phyloP scores from a whole-genome alignment of 2,113 vertebrate species.

The Centropus unirufus region DNA sequence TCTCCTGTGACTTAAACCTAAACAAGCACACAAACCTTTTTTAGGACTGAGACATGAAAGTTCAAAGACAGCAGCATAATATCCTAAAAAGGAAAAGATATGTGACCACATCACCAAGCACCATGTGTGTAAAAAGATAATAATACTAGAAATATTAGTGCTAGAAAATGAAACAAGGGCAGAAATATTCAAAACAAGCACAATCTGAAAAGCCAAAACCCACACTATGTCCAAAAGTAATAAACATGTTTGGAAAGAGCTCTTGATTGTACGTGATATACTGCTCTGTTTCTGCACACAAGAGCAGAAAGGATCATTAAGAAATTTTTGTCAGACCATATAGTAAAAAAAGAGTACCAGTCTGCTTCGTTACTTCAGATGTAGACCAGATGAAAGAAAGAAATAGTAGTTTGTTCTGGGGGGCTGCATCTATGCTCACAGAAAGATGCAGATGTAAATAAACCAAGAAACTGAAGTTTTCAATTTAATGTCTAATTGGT shows the following conservation, averaged over 20 bases:
- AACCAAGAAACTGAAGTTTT: background rate
- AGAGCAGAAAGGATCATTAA: background rate
- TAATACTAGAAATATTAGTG: background rate
- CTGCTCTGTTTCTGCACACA: background rate
- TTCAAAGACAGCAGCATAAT: background rate
- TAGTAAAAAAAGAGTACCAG: background rate
- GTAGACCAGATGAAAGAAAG: background rate
- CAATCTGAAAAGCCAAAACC: background rate
- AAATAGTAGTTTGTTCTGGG: background rate
- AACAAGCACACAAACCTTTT: background rate
- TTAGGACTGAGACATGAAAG: background rate
- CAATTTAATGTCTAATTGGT: background rate
- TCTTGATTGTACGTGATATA: background rate
- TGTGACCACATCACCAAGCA: background rate
- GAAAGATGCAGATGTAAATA: background rate
- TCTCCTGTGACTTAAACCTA: background rate
- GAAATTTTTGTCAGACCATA: background rate
- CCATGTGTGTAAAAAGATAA: background rate
- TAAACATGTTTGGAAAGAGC: background rate
- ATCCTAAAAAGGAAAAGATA: background rate
- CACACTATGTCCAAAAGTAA: background rate
- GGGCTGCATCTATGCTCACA: background rate
- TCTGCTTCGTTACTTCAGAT: background rate
- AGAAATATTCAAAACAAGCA: background rate
- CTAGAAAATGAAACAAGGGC: background rate